phyloP scores from a whole-genome alignment of 2,888 invertebrate species.

The Notodonta dromedarius region DNA sequence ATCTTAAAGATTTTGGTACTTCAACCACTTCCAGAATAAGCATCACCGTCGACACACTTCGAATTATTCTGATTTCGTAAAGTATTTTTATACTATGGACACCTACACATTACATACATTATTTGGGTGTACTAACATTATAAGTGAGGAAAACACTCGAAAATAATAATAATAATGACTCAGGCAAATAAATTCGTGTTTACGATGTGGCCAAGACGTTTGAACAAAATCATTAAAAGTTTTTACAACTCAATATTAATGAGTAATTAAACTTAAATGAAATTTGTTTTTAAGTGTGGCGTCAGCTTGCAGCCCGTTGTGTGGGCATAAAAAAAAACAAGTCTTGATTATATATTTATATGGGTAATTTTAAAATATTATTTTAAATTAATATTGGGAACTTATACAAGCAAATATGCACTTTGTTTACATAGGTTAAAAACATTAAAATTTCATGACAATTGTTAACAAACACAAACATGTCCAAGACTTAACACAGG shows the following conservation, averaged over 20 bases:
- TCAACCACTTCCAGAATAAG: too few relatives aligned
- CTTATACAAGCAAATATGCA: too few relatives aligned
- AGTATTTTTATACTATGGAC: conserved; percentile 16
- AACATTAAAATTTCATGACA: too few relatives aligned
- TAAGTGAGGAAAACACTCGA: conserved; percentile 11
- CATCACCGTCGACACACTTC: neutral
- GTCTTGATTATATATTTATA: too few relatives aligned
- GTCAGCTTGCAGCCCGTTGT: neutral
- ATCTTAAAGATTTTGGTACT: too few relatives aligned
- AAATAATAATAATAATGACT: conserved; percentile 11
- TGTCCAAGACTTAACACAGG: too few relatives aligned
- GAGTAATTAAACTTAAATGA: conserved; percentile 18
- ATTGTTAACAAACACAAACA: too few relatives aligned
- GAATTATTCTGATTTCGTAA: conserved; percentile 13
- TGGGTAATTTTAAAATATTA: too few relatives aligned
- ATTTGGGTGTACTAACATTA: conserved; percentile 6
- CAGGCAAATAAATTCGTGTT: conserved; percentile 27
- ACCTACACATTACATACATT: conserved; percentile 4
- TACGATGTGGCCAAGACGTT: conserved; percentile 32
- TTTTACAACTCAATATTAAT: conserved; percentile 23
- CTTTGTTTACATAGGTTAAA: too few relatives aligned
- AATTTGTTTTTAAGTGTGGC: conserved; percentile 1
- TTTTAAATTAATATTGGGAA: too few relatives aligned
- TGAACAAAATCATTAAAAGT: conserved; percentile 21
- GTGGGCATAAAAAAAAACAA: too few relatives aligned